Conservation (phyloP, 2,888 invertebrate genomes). For the Leptinotarsa peninsularis region DNA sequence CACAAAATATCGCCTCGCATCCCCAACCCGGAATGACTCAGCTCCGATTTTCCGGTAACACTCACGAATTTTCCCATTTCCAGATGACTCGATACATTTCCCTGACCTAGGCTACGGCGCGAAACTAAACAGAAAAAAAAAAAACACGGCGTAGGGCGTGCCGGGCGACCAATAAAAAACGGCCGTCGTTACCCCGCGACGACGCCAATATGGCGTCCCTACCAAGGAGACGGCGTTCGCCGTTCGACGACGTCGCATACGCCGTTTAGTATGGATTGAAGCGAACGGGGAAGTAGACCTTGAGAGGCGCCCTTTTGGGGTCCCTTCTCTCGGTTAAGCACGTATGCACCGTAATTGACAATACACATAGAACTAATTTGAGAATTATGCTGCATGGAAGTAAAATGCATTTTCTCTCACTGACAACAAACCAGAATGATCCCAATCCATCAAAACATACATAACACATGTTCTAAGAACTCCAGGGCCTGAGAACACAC, state of each 20-base stretch:
- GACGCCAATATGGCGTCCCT: slow-evolving; percentile 15
- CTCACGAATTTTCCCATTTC: slow-evolving; percentile 2
- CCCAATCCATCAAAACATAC: too few relatives aligned
- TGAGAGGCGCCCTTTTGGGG: slow-evolving; percentile 5
- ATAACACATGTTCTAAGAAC: too few relatives aligned
- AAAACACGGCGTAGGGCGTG: neutral
- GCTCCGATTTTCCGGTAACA: neutral
- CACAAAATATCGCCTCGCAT: too few relatives aligned
- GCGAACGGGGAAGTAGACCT: neutral
- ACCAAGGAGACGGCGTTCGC: neutral
- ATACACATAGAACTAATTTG: too few relatives aligned
- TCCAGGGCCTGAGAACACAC: too few relatives aligned
- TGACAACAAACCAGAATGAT: too few relatives aligned
- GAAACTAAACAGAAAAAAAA: neutral
- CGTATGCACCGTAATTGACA: too few relatives aligned
- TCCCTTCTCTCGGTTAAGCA: neutral
- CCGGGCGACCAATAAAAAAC: neutral
- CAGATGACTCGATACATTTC: slow-evolving; percentile 7
- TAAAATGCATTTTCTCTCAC: too few relatives aligned
- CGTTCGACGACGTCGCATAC: neutral
- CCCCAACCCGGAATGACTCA: neutral
- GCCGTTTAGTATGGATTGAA: slow-evolving; percentile 4
- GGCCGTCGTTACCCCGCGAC: neutral
- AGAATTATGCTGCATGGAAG: too few relatives aligned
- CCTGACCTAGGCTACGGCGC: slow-evolving; percentile 7